Conservation (phyloP, 2,888 invertebrate species). For the Caenorhabditis sp. region DNA sequence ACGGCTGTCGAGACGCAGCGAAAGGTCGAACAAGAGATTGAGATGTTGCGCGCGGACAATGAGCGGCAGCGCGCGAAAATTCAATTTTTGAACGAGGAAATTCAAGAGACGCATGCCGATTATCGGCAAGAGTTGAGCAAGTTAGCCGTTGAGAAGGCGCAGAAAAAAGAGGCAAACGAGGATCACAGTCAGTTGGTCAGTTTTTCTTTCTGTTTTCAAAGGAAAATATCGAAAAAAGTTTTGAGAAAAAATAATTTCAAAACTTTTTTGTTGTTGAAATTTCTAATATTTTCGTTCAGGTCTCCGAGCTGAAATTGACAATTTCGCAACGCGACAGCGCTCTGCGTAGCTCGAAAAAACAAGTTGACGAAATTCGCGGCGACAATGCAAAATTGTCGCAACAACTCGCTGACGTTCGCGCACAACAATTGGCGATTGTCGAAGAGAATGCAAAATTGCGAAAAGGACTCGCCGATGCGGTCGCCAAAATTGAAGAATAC, state of each 20-base stretch:
- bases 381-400: conserved; percentile 35
- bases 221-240: background rate
- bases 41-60: conserved; percentile 22
- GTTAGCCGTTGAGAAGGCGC: conserved; percentile 18
- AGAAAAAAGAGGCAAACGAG: background rate
- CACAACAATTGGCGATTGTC: conserved; percentile 10
- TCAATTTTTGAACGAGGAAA: conserved; percentile 40
- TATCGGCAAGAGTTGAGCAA: conserved; percentile 44
- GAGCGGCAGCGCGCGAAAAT: conserved; percentile 22
- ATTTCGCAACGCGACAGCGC: conserved; percentile 22
- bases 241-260: conserved; percentile 5
- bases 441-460: conserved; percentile 41
- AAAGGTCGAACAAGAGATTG: conserved; percentile 29
- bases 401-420: conserved; percentile 25
- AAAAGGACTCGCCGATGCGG: conserved; percentile 46
- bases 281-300: background rate
- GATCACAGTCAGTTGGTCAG: background rate
- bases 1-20: conserved; percentile 16
- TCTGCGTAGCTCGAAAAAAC: conserved; percentile 22
- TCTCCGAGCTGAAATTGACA: conserved; percentile 3
- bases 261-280: too few species aligned
- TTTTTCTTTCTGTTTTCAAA: background rate
- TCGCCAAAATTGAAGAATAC: conserved; percentile 48
- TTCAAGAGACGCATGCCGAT: conserved; percentile 51
- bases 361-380: conserved; percentile 20